Conservation (phyloP, 2,888 invertebrate species). For the Gastracanthus pulcherrimus region DNA sequence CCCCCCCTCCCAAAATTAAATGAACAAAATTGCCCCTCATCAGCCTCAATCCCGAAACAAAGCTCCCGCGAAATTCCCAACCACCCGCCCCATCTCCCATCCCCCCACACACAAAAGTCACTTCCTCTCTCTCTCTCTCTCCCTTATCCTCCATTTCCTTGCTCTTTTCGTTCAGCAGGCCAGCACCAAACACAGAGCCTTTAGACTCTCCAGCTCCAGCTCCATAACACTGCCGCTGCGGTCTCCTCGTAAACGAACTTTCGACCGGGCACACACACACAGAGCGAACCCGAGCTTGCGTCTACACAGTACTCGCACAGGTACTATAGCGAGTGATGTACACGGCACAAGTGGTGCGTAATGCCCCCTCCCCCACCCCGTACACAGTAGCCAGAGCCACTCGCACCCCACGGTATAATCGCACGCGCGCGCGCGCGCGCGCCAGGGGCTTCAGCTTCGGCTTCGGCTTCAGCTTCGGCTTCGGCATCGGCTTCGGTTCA, state of each 20-base stretch:
- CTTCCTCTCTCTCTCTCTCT: background rate
- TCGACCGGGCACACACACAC: slow-evolving; percentile 9
- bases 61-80: slow-evolving; percentile 26
- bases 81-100: no score
- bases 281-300: background rate
- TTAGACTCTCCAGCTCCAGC: background rate
- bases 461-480: no score
- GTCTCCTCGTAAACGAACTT: slow-evolving; percentile 17
- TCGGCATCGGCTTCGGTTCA: slow-evolving; percentile 65
- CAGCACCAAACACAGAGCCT: no score
- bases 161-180: slow-evolving; percentile 2
- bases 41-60: background rate
- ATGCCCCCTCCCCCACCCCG: no score
- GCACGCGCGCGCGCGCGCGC: slow-evolving; percentile 3
- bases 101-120: slow-evolving; percentile 29
- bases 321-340: no score
- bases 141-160: slow-evolving; percentile 20
- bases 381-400: background rate
- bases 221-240: slow-evolving; percentile 1
- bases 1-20: no score
- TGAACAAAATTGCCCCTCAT: background rate
- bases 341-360: no score
- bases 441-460: no score
- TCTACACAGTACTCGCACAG: no score
- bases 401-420: slow-evolving; percentile 65